Conservation (phyloP, 1,140 invertebrate genomes). For the Zeugodacus cucurbitae region DNA sequence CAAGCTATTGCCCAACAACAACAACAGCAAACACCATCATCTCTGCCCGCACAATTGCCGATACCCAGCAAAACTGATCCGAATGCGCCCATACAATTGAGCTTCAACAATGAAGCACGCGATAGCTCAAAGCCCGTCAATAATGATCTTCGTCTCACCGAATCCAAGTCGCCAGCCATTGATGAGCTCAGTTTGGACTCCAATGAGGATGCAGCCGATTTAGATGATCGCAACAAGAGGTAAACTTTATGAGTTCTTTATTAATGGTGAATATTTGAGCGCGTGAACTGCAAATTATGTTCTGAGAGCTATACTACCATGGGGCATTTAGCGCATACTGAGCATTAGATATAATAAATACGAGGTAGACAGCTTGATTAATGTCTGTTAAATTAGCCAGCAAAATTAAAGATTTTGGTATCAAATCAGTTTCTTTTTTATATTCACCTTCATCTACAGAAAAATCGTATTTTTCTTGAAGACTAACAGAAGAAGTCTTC, state of each 20-base stretch:
- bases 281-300: not conserved
- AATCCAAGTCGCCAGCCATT: constrained; percentile 69
- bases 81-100: constrained; percentile 61
- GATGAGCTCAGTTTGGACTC: constrained; percentile 72
- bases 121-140: constrained; percentile 54
- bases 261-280: not conserved
- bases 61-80: constrained; percentile 49
- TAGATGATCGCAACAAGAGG: constrained; percentile 81
- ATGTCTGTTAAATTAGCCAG: too few relatives aligned
- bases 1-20: constrained; percentile 48
- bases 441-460: too few relatives aligned
- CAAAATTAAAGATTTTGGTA: too few relatives aligned
- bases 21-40: constrained; percentile 44
- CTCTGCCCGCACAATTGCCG: constrained; percentile 47
- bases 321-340: too few relatives aligned
- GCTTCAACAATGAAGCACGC: constrained; percentile 66
- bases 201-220: constrained; percentile 73
- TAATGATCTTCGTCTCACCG: constrained; percentile 63
- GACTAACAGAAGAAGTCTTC: too few relatives aligned
- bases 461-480: too few relatives aligned
- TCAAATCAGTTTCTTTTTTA: too few relatives aligned
- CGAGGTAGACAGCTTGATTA: too few relatives aligned
- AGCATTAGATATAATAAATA: too few relatives aligned
- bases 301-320: too few relatives aligned
- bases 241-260: constrained; percentile 47